Base-by-base conservation (phyloP, 2,797 vertebrate species). In the Aythya fuligula region DNA sequence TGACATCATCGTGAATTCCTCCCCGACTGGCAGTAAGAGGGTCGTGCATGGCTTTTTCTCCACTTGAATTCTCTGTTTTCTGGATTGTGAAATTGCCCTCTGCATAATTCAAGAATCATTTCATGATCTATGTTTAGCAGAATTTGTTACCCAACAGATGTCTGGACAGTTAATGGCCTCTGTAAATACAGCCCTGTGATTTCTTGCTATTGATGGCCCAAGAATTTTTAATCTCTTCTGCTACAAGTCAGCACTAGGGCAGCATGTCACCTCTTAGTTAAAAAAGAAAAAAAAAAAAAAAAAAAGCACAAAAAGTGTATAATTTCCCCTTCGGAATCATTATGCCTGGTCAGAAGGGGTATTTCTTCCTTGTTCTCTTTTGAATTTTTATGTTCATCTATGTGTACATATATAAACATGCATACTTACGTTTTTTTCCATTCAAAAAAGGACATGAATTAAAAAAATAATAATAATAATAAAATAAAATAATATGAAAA, bases 61-160 rank as follows among this genome's bases (percentile, higher is more conserved):
- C 92, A 88, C 94, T 95, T 94, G 72, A 95, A 79, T 93, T 95
- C 67, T 93, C 84, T 93, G 81, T 83, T 97, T 96, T 92, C 90
- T 96, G 88, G 75, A 95, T 96, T 93, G 91, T 96, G 78, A 95
- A 95, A 96, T 94, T 94, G 80, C 93, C 78, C 45, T 89, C 84
- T 94, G 86, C 77, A 93, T 96, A 96, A 95, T 87, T 96, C 92
- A 95, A 93, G 93, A 93, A 87, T 54, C 0, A 0, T 88, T 96
- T 95, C 78, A 92, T 81, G 86, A 94, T 95, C 88, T 80, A 57
- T 89, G 88, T 95, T 96, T 89, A 94, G 90, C 91, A 95, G 91
- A 95, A 92, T 95, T 95, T 96, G 93, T 95, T 95, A 93, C 86
- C 78, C 86, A 95, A 95, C 94, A 96, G 95, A 97, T 96, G 94